These are phyloP conservation scores for Rhingia rostrata DNA, from an alignment of 2,888 invertebrate species.

Conservation along the genomic window DNA sequence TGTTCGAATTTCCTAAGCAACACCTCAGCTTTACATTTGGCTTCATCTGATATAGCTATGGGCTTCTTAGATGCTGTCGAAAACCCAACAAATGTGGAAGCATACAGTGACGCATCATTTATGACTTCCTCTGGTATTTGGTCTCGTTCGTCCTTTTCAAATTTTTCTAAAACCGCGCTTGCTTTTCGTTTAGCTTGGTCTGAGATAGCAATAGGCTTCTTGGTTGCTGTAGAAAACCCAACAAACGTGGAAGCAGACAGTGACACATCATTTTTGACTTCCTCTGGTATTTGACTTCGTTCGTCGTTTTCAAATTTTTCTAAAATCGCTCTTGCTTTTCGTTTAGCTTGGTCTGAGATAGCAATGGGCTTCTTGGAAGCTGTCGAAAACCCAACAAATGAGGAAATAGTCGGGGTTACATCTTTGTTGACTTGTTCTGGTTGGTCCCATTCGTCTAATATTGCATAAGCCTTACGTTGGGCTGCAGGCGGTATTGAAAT, in stretches of 20 bases:
- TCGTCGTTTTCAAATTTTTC: constrained; percentile 36
- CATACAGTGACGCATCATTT: background rate
- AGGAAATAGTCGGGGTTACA: background rate
- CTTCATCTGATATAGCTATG: constrained; percentile 52
- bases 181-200: constrained; percentile 60
- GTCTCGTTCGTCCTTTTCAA: constrained; percentile 27
- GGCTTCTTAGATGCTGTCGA: constrained; percentile 65
- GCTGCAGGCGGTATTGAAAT: constrained; percentile 60
- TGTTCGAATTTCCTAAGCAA: constrained; percentile 49
- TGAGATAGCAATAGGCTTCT: constrained; percentile 63
- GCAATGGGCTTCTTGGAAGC: constrained; percentile 62
- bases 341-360: constrained; percentile 61
- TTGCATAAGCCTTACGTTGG: constrained; percentile 43
- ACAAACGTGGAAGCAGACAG: background rate
- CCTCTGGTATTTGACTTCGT: background rate
- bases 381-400: background rate
- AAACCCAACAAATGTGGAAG: constrained; percentile 43
- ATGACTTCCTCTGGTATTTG: background rate
- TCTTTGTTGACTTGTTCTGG: background rate
- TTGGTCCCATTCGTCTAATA: constrained; percentile 12
- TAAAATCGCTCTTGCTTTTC: constrained; percentile 41
- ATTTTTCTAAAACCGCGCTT: constrained; percentile 15
- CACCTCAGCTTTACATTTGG: constrained; percentile 60
- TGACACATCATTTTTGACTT: background rate
- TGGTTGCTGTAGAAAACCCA: constrained; percentile 48